These are phyloP conservation scores for Chitala chitala DNA, from an alignment of 2,113 vertebrate species.

Conservation along the genomic window DNA sequence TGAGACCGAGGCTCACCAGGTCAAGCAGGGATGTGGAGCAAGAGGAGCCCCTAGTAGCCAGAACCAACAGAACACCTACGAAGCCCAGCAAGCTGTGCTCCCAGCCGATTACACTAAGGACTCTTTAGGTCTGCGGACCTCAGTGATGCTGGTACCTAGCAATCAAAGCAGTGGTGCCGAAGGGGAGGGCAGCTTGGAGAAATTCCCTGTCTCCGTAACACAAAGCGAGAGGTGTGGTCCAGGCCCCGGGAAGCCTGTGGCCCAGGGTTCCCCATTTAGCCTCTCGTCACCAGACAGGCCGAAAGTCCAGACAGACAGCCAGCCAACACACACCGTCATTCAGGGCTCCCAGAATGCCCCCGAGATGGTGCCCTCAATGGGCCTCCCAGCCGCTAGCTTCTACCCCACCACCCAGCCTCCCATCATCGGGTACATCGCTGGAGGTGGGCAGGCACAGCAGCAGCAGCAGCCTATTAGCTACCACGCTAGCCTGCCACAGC, in stretches of 20 bases:
- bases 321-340: constrained; percentile 81
- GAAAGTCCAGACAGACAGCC: constrained; percentile 64
- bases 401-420: constrained; percentile 84
- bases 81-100: constrained; percentile 82
- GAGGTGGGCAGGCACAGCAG: constrained; percentile 41
- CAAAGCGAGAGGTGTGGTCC: constrained; percentile 78
- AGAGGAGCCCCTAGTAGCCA: constrained; percentile 48
- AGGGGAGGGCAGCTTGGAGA: constrained; percentile 67
- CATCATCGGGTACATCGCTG: constrained; percentile 89
- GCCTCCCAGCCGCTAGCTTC: constrained; percentile 73
- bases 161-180: constrained; percentile 70
- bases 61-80: constrained; percentile 74
- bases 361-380: constrained; percentile 74
- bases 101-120: constrained; percentile 79
- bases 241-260: constrained; percentile 77
- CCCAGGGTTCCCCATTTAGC: constrained; percentile 61
- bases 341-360: constrained; percentile 80
- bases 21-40: constrained; percentile 38
- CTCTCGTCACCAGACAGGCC: constrained; percentile 67
- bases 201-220: constrained; percentile 70
- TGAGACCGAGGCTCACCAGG: constrained; percentile 38
- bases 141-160: constrained; percentile 86
- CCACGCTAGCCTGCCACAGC: constrained; percentile 80
- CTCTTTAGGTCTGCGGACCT: constrained; percentile 77
- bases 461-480: constrained; percentile 70